phyloP scores from a whole-genome alignment of 2,113 vertebrate species.

The Grantiella picta region DNA sequence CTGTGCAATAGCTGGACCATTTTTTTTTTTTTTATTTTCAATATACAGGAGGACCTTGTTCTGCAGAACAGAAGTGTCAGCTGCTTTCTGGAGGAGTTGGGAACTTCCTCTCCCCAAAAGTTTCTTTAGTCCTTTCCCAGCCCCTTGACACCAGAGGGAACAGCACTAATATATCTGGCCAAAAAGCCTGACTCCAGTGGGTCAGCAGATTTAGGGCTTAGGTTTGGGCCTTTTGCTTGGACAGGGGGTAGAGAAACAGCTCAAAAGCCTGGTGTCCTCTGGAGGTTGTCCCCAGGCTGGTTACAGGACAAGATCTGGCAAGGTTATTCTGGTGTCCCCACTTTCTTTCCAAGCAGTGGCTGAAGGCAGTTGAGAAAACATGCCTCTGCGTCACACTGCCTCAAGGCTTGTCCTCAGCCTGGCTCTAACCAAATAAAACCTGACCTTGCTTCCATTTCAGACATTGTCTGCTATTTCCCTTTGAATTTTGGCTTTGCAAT shows the following conservation, averaged over 20 bases:
- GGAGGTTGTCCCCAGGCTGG: not conserved
- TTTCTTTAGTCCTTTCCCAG: not conserved
- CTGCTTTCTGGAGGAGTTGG: not conserved
- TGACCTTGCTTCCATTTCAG: constrained; percentile 3
- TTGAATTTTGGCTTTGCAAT: constrained; percentile 3
- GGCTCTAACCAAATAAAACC: not conserved
- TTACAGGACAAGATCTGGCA: not conserved
- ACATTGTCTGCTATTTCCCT: not conserved
- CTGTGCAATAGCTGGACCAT: not conserved
- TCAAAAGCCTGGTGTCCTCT: not conserved
- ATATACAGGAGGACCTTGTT: not conserved
- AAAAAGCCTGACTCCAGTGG: not conserved
- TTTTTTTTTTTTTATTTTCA: not conserved
- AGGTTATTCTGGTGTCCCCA: not conserved
- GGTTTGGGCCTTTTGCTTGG: not conserved
- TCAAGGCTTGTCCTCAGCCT: not conserved
- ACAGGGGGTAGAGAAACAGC: not conserved
- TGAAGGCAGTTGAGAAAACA: not conserved
- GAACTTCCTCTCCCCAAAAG: not conserved
- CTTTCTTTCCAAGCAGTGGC: not conserved
- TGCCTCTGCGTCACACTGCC: not conserved
- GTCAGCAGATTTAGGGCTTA: not conserved
- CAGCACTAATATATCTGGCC: not conserved
- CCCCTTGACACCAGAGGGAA: not conserved
- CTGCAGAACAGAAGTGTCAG: not conserved